Evolutionary conservation across 2,797 vertebrate species (phyloP), one percentile per base, ranked within the genome.

Genomic region (Malurus splendens): DNA sequence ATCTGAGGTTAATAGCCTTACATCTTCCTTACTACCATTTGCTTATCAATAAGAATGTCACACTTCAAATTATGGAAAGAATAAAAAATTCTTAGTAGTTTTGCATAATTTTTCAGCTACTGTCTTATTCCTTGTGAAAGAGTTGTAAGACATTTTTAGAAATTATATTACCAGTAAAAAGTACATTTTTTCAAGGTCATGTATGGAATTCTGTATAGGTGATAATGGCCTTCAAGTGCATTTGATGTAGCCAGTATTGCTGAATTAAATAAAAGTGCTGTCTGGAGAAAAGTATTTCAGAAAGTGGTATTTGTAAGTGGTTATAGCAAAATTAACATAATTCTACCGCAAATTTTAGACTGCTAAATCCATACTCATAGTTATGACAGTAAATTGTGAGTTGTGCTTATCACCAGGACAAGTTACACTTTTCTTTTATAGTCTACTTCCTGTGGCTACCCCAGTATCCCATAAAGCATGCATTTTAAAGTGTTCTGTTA

Each of bases 11-110:
- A 84, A 84, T 12, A 71, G n/a, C 59, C 48, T 67, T 3, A 7
- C 23, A 17, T 51, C 25, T 90, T 89, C 19, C 48, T 85, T 79
- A 77, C 62, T 20, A 36, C 3, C 47, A 16, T 86, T 76, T 89
- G 57, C 47, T 60, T 72, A 67, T 70, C 87, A 11, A 57, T 79
- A 73, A 18, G 20, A 85, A 78, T 56, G 11, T 28, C 44, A 17
- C 11, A 50, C 48, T 92, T 93, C 60, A 85, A 91, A 86, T 68
- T 67, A 66, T 24, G 30, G 82, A 33, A 64, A 4, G 15, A 89
- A 75, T 42, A 38, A 62, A 76, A 68, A 10, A 14, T 3, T 90
- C 72, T 60, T 44, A 38, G 5, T 41, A 82, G 22, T 18, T 76
- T 32, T 78, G 19, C 38, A 60, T 25, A 65, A 33, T 39, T 92